These are phyloP conservation scores for Ophiodon elongatus DNA, from an alignment of 2,113 vertebrate species.

Conservation along the genomic window DNA sequence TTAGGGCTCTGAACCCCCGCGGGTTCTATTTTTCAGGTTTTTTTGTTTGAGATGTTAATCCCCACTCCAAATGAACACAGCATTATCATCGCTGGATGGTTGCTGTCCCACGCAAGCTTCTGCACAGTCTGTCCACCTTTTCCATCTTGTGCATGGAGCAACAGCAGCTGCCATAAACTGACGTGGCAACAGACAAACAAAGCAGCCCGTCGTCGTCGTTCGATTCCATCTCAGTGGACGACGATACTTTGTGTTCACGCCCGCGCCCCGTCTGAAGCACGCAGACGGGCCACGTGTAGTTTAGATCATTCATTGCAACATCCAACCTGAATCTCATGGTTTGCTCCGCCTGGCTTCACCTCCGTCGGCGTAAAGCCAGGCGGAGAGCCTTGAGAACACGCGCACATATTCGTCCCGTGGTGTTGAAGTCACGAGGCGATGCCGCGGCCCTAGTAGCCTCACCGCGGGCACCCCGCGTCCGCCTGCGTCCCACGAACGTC, in stretches of 20 bases:
- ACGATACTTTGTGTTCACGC: conserved; percentile 51
- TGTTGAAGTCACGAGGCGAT: no score
- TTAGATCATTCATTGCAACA: no score
- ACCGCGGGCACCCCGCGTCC: neutral
- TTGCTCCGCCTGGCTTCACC: no score
- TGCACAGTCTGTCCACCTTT: no score
- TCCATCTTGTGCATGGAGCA: no score
- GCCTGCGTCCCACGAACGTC: neutral
- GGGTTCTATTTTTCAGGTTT: neutral
- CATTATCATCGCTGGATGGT: no score
- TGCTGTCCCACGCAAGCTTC: no score
- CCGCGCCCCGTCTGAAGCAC: conserved; percentile 48
- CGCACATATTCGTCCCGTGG: no score
- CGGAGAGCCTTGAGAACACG: neutral
- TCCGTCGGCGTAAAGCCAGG: conserved; percentile 9
- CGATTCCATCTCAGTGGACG: conserved; percentile 43
- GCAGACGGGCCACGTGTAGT: conserved; percentile 63
- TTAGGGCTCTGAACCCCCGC: neutral
- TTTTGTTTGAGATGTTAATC: neutral
- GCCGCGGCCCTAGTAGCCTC: neutral
- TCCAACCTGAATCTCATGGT: no score
- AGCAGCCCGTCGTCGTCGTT: conserved; percentile 29
- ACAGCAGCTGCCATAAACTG: neutral
- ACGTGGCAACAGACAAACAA: conserved; percentile 56
- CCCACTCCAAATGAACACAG: neutral